Base-by-base conservation (phyloP, 2,797 vertebrate genomes). In the Sebastes nivosus region DNA sequence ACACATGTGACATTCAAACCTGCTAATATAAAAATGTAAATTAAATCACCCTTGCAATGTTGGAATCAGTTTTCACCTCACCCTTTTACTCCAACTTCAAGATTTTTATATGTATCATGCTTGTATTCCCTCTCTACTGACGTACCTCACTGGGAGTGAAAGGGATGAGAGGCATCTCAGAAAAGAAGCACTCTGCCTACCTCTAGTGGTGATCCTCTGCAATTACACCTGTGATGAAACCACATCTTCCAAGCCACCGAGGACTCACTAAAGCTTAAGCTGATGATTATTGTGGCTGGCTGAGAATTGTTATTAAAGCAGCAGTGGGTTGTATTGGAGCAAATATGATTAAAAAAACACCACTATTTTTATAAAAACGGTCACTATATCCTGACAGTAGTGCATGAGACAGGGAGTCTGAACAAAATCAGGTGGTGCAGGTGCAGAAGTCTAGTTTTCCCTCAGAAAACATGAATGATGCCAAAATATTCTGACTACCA, bases 141-240 rank as follows among this genome's bases (percentile, higher is more conserved):
- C 8, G 22, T 70, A 16, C 18, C 24, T 69, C 52, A 55, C 5
- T 8, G 5, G 16, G 2, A 61, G 32, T 0, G 10, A 5, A 2
- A 30, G 2, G 2, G 22, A 25, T 27, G 54, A 58, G 27, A 42
- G 2, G 54, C 8, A 20, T 8, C 8, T 6, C 5, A 20, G 3
- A 74, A 34, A 52, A 74, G 61, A 32, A 86, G 68, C 58, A 18
- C 86, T 88, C 77, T 93, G 84, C 55, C 64, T 14, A 72, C 81
- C 67, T 88, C 91, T 91, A 64, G 89, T 92, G 94, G 90, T 12
- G 0, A 42, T 2, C 0, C 2, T 2, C 0, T 69, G 55, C 30
- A 25, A 75, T 61, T 83, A 77, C 88, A 91, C 0, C 11, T 24
- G 2, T 27, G 16, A 9, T 12, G 11, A 67, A 52, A 54, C 4